Evolutionary conservation across 2,113 vertebrate genomes (phyloP), one percentile per base, ranked within the genome.

Genomic region (Crotalus helleri): DNA sequence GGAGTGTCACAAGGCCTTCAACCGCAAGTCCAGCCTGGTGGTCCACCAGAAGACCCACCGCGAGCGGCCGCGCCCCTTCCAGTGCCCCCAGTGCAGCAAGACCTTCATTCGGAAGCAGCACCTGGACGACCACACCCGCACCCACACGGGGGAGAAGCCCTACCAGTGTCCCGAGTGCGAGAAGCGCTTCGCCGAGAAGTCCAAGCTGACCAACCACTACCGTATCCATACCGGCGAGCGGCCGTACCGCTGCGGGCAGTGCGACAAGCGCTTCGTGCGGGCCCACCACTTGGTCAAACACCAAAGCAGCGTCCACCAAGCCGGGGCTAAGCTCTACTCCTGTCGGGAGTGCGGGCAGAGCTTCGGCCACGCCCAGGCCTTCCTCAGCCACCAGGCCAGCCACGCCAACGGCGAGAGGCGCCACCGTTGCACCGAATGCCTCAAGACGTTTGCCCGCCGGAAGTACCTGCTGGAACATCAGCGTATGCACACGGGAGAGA

Each of bases 171-270:
- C 92, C 7, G 89, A 93, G 57, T 93, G 92, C 46, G 74, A 90
- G 69, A 93, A 94, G 91, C 91, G 90, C 54, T 92, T 93, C 0
- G 89, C 92, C 8, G 92, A 93, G 64, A 93, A 93, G n/a, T 93
- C 92, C 74, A 93, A 90, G 74, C 92, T 94, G 26, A 89, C 91
- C 26, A 89, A 92, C 29, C 94, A 94, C 88, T 89, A 93, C 64
- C 85, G 92, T 15, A 89, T 93, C 44, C 94, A 94, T 85, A 94
- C 94, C 0, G 94, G 94, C 0, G 92, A 93, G 59, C 88, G 91
- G 10, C 92, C 92, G 0, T 93, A 93, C 59, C 69, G 44, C 39
- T 95, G 93, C 61, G 90, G 89, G 5, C 92, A 89, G 46, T 95
- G 94, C n/a, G 92, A 74, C 74, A 92, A 91, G 87, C 57, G 94